Base-by-base conservation (phyloP, 2,113 vertebrate species). In the Pontoporia blainvillei region DNA sequence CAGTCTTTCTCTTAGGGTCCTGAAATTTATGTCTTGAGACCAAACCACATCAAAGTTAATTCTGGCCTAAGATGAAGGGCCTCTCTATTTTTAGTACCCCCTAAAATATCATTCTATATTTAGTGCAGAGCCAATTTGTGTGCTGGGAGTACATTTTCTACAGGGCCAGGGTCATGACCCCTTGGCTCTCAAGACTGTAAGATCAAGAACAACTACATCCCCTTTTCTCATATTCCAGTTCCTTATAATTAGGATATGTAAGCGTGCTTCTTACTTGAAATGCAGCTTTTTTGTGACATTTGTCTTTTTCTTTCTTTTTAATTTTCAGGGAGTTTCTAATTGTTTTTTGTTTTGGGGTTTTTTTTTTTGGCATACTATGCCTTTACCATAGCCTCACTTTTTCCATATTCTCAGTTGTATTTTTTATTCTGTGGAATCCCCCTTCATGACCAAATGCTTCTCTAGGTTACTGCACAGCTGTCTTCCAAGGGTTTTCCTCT, bases 81-180 rank as follows among this genome's bases (percentile, higher is more conserved):
- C 82, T 79, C 49, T 96, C 95, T 96, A 95, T 94, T 96, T 97
- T 96, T 96, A 97, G 89, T 57, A 46, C 14, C 34, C 54, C 21
- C 31, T 94, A 82, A 94, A 97, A 93, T 96, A 84, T 29, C 54
- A 61, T 62, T 96, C 96, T 95, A 15, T 96, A 86, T 71, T 94
- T 88, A 91, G 91, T 91, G 23, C 82, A 93, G 95, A 95, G 91
- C 82, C 69, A 93, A 36, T 96, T 78, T 69, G 23, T 86, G 31
- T 93, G 89, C 90, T 87, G 84, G 89, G 75, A 52, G 95, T 95
- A 73, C 39, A 72, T 81, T 97, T 96, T 95, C 81, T 81, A 71
- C 4, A 36, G 75, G 83, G 71, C 31, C 57, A 76, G 72, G 67
- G 20, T 86, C 76, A 41, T 95, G 81, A 95, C 29, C 36, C 54